Percentiles rank a stretch among this genome's conserved stretches.
Conservation (phyloP, 1,140 invertebrate species). For the Heliconius nattereri region DNA sequence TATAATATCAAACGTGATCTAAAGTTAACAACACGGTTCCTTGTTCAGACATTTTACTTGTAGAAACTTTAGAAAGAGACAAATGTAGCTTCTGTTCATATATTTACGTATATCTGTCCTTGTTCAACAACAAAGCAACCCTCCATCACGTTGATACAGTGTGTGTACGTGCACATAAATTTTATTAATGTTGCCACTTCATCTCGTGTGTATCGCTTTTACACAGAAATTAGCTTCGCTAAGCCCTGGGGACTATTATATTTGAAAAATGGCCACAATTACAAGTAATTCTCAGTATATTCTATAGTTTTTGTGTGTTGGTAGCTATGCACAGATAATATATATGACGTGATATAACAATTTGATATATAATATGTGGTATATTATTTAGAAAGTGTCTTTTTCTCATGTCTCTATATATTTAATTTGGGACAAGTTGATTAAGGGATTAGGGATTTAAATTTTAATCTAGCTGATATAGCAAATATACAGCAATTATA, state of each 20-base stretch:
- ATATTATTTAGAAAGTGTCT: too few species aligned
- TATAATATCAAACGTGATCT: conserved; percentile 17
- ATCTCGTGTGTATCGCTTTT: conserved; percentile 47
- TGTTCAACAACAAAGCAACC: conserved; percentile 29
- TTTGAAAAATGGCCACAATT: conserved; percentile 24
- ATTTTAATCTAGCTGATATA: too few species aligned
- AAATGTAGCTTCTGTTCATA: background rate
- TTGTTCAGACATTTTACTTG: conserved; percentile 1
- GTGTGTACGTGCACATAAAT: conserved; percentile 56
- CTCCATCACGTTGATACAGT: conserved; percentile 47
- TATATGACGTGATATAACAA: background rate
- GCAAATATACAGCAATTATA: too few species aligned
- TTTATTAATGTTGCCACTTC: conserved; percentile 59
- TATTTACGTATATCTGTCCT: conserved; percentile 15
- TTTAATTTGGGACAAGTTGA: too few species aligned
- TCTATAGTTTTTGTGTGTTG: background rate
- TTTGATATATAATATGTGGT: background rate
- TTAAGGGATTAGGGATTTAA: too few species aligned
- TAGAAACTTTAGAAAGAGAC: background rate
- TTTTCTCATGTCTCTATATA: too few species aligned
- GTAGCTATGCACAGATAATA: conserved; percentile 3
- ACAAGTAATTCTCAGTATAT: conserved; percentile 9
- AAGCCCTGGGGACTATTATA: conserved; percentile 35
- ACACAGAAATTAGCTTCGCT: conserved; percentile 58
- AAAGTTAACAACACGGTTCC: conserved; percentile 18